Conservation (phyloP, 2,797 vertebrate genomes). For the Coregonus suidteri region DNA sequence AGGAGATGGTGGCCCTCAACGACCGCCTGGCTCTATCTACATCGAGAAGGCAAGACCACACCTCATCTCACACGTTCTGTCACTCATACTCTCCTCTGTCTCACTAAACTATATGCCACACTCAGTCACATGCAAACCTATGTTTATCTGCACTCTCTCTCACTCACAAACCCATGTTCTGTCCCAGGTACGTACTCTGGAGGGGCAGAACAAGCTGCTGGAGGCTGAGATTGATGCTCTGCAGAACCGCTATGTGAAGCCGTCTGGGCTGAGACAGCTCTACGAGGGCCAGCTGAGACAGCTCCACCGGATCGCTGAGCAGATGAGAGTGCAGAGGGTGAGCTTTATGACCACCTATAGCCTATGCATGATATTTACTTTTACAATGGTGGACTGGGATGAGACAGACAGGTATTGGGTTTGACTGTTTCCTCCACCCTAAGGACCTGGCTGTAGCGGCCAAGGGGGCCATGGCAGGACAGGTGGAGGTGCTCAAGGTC, state of each 20-base stretch:
- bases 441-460: slow-evolving; percentile 73
- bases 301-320: slow-evolving; percentile 67
- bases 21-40: slow-evolving; percentile 76
- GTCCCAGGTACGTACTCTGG: slow-evolving; percentile 70
- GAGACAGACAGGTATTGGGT: not conserved
- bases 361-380: not conserved
- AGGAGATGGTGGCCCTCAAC: slow-evolving; percentile 76
- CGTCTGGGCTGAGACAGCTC: slow-evolving; percentile 69
- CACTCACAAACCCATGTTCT: not conserved
- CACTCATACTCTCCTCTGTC: not conserved
- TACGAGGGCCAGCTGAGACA: slow-evolving; percentile 73
- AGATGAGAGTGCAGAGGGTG: slow-evolving; percentile 72
- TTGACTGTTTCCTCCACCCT: not conserved
- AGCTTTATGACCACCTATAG: slow-evolving; percentile 29
- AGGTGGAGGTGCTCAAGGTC: slow-evolving; percentile 71
- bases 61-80: not conserved
- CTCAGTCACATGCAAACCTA: not conserved
- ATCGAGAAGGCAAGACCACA: slow-evolving; percentile 70
- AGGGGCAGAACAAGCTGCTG: slow-evolving; percentile 69
- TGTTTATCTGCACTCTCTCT: not conserved
- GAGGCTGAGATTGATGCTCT: slow-evolving; percentile 69
- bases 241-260: slow-evolving; percentile 53
- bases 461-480: slow-evolving; percentile 68
- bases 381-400: not conserved
- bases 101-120: not conserved